Evolutionary conservation across 2,888 invertebrate genomes (phyloP).

Genomic region (Ptilodon capucinus): DNA sequence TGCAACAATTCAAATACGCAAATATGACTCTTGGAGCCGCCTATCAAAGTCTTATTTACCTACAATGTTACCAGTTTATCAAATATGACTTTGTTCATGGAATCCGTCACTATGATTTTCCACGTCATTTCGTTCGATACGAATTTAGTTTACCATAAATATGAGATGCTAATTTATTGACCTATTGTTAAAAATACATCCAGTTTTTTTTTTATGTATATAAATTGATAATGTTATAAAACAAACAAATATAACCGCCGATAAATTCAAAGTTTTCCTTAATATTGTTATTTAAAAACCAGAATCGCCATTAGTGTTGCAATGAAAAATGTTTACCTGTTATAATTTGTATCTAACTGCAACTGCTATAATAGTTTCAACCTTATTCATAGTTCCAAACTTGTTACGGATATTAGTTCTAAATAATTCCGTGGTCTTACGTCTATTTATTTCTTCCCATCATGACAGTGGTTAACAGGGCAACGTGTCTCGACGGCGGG

Average conservation of each 20-base stretch:
- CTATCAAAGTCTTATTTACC: no score
- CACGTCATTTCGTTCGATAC: no score
- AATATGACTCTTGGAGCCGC: no score
- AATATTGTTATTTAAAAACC: background rate
- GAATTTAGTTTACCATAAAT: no score
- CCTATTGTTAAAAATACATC: no score
- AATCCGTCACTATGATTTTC: no score
- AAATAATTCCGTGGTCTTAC: constrained; percentile 5
- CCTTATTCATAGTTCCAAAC: background rate
- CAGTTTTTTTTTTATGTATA: no score
- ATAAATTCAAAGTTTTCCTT: background rate
- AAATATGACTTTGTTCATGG: no score
- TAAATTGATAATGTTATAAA: no score
- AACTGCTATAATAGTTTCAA: background rate
- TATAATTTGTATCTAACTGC: background rate
- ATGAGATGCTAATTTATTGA: no score
- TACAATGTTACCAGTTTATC: no score
- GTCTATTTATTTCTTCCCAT: constrained; percentile 23
- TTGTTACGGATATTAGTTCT: background rate
- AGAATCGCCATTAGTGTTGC: background rate
- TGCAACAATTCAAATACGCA: no score
- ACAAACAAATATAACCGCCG: background rate
- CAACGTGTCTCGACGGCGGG: constrained; percentile 40
- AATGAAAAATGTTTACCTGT: background rate
- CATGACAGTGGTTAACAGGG: constrained; percentile 18